phyloP scores from a whole-genome alignment of 2,113 vertebrate species.

The Alethe diademata region DNA sequence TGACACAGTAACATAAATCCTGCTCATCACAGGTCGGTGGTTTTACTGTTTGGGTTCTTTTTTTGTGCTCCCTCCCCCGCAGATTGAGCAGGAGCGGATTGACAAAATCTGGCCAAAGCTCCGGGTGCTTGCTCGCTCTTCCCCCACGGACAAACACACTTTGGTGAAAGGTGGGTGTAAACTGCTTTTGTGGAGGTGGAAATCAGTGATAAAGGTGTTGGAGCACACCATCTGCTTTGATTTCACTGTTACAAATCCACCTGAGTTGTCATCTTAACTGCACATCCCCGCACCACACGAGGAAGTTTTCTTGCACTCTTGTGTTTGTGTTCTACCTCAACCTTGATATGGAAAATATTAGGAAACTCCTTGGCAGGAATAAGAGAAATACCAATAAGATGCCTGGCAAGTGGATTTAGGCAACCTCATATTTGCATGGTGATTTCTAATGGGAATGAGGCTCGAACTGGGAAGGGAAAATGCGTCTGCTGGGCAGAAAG shows the following conservation, averaged over 20 bases:
- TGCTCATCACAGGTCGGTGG: background rate
- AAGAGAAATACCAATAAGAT: background rate
- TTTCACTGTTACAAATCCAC: background rate
- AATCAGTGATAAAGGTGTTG: background rate
- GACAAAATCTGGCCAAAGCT: conserved; percentile 99
- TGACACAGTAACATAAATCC: background rate
- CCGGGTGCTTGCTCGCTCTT: conserved; percentile 93
- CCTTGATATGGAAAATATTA: background rate
- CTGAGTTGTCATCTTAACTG: background rate
- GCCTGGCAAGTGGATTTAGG: background rate
- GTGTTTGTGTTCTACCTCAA: background rate
- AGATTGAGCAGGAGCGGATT: conserved; percentile 97
- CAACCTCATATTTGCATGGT: background rate
- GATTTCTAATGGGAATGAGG: background rate
- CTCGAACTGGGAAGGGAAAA: background rate
- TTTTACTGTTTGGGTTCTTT: background rate
- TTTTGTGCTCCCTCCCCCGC: background rate
- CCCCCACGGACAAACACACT: conserved; percentile 97
- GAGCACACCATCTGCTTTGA: background rate
- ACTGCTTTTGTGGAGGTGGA: background rate
- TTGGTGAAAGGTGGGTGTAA: conserved; percentile 91
- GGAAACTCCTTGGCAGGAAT: background rate
- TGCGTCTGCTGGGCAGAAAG: background rate
- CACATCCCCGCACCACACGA: background rate
- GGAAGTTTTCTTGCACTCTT: background rate